Conservation (phyloP, 2,888 invertebrate genomes). For the Aleiodes testaceus region DNA sequence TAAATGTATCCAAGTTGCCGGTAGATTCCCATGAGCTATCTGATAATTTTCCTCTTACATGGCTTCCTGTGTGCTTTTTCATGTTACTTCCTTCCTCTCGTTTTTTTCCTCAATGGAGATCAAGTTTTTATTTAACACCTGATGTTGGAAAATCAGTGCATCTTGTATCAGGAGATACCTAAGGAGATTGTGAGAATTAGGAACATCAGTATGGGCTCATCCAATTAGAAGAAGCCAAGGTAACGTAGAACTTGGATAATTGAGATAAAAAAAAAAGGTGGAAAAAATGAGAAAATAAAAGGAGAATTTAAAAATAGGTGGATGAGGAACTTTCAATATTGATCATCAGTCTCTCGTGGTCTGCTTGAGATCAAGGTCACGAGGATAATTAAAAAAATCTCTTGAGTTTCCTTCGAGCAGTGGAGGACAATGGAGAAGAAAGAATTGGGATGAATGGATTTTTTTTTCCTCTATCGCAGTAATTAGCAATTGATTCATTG, state of each 20-base stretch:
- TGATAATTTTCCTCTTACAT: constrained; percentile 43
- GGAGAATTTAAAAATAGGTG: background rate
- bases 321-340: constrained; percentile 13
- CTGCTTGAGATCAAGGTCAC: constrained; percentile 18
- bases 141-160: background rate
- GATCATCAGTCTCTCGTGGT: background rate
- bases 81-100: background rate
- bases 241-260: constrained; percentile 25
- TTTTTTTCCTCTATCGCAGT: no score
- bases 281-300: background rate
- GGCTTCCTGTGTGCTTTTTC: constrained; percentile 7
- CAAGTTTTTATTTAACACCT: constrained; percentile 3
- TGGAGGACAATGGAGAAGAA: background rate
- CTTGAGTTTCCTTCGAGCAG: background rate
- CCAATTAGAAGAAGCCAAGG: constrained; percentile 64
- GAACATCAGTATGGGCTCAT: constrained; percentile 60
- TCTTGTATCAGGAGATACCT: constrained; percentile 31
- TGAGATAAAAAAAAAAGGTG: constrained; percentile 6
- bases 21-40: constrained; percentile 33
- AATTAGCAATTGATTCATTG: background rate
- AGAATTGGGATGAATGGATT: no score
- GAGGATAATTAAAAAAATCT: constrained; percentile 22
- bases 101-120: background rate
- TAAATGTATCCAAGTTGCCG: constrained; percentile 8
- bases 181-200: constrained; percentile 64